These are phyloP conservation scores for Nysson spinosus DNA, from an alignment of 2,888 invertebrate species.

Conservation along the genomic window DNA sequence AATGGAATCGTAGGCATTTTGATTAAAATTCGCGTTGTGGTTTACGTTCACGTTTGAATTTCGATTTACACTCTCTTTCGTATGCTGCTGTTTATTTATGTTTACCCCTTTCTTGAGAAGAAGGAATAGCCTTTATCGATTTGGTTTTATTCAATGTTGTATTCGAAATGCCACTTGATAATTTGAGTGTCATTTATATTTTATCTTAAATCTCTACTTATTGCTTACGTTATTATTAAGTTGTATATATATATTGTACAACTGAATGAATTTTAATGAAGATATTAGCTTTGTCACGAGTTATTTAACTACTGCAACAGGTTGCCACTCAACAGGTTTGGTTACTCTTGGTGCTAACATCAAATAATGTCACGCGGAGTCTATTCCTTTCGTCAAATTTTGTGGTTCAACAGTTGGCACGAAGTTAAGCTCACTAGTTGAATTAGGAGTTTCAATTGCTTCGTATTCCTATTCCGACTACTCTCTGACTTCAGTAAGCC, in stretches of 20 bases:
- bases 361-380: slow-evolving; percentile 11
- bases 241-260: neutral
- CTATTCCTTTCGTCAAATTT: neutral
- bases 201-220: too few species aligned
- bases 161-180: too few species aligned
- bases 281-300: slow-evolving; percentile 15
- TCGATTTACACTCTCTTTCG: slow-evolving; percentile 29
- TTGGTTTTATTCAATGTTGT: too few species aligned
- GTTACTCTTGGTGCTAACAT: slow-evolving; percentile 18
- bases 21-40: slow-evolving; percentile 60
- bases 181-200: too few species aligned
- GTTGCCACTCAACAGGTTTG: slow-evolving; percentile 61
- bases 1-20: slow-evolving; percentile 44
- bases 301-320: slow-evolving; percentile 54
- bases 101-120: neutral
- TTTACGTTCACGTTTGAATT: slow-evolving; percentile 36
- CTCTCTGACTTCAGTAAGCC: too few species aligned
- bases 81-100: slow-evolving; percentile 23
- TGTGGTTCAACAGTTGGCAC: too few species aligned
- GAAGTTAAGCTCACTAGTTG: too few species aligned
- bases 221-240: too few species aligned
- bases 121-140: too few species aligned
- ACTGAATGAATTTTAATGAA: neutral
- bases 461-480: too few species aligned
- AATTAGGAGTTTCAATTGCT: too few species aligned